Evolutionary conservation across 2,113 vertebrate genomes (phyloP).

Genomic region (Brevimyrus niger): DNA sequence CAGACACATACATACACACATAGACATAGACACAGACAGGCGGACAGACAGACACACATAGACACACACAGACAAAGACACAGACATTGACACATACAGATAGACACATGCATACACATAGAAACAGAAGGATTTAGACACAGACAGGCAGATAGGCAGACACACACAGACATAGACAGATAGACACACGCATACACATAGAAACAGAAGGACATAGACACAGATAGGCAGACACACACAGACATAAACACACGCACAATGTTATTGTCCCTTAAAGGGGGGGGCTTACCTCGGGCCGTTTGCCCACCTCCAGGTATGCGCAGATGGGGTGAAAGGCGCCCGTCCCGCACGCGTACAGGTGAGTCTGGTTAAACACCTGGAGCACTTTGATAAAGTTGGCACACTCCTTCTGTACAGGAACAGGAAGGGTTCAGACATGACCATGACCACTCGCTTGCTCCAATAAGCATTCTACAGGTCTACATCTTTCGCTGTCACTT

Average conservation of each 20-base stretch:
- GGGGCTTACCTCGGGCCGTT: constrained; percentile 81
- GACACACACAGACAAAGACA: neutral
- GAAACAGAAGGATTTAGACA: too few species aligned
- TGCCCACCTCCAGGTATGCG: constrained; percentile 88
- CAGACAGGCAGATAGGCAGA: too few species aligned
- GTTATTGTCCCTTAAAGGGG: neutral
- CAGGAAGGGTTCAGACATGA: neutral
- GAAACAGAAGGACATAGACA: too few species aligned
- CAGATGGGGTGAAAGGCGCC: constrained; percentile 96
- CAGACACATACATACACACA: too few species aligned
- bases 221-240: neutral
- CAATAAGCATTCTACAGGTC: neutral
- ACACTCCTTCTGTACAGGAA: constrained; percentile 83
- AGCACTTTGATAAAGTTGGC: constrained; percentile 94
- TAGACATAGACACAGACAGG: neutral
- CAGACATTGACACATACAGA: neutral
- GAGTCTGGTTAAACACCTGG: constrained; percentile 87
- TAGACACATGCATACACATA: too few species aligned
- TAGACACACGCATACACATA: neutral
- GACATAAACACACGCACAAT: too few species aligned
- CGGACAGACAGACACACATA: neutral
- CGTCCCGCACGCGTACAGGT: constrained; percentile 90
- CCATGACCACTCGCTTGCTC: too few species aligned
- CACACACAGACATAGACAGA: too few species aligned
- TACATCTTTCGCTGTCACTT: neutral